Conservation (phyloP, 2,888 invertebrate genomes). For the Chouioia cunea region DNA sequence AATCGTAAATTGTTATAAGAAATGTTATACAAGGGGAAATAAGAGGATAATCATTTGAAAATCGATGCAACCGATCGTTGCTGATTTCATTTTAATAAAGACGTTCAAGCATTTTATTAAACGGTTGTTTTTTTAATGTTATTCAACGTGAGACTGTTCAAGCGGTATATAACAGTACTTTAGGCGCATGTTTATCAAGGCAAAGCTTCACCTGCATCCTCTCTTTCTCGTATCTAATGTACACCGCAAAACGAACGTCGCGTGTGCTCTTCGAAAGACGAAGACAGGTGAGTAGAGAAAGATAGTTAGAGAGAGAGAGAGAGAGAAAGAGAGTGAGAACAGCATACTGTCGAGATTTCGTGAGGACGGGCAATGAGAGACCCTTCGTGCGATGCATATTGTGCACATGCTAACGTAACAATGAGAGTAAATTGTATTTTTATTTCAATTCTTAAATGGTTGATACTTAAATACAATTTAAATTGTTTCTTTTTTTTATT, state of each 20-base stretch:
- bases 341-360: conserved; percentile 19
- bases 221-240: neutral
- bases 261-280: conserved; percentile 12
- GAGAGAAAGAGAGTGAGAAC: neutral
- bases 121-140: conserved; percentile 35
- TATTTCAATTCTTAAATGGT: too few relatives aligned
- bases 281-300: conserved; percentile 16
- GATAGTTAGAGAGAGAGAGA: neutral
- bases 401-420: neutral
- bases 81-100: conserved; percentile 32
- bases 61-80: conserved; percentile 26
- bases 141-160: too few relatives aligned
- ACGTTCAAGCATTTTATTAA: conserved; percentile 28
- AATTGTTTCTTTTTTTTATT: too few relatives aligned
- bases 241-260: conserved; percentile 4
- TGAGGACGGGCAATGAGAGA: conserved; percentile 20
- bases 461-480: too few relatives aligned
- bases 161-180: too few relatives aligned
- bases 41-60: conserved; percentile 47
- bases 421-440: too few relatives aligned
- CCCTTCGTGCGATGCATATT: conserved; percentile 5
- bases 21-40: conserved; percentile 47
- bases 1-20: conserved; percentile 47
- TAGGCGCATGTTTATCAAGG: conserved; percentile 13
- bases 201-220: conserved; percentile 8